Evolutionary conservation across 2,888 invertebrate species (phyloP).

Genomic region (Oligia latruncula): DNA sequence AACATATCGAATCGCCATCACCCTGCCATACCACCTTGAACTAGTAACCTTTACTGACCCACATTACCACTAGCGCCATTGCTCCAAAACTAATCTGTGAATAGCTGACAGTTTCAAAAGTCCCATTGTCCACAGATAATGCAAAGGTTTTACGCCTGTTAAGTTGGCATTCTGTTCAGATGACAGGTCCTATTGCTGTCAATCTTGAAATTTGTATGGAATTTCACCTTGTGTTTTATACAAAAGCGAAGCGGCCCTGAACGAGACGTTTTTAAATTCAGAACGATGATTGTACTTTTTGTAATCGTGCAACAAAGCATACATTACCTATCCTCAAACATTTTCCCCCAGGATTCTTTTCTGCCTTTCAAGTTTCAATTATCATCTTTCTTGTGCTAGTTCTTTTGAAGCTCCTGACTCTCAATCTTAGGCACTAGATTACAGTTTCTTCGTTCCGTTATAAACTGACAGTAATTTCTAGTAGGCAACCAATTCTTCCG

Average conservation of each 20-base stretch:
- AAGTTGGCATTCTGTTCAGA: slow-evolving; percentile 51
- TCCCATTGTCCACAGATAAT: slow-evolving; percentile 60
- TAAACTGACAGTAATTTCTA: not conserved
- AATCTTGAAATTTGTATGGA: slow-evolving; percentile 45
- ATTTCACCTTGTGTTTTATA: slow-evolving; percentile 25
- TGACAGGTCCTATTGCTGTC: slow-evolving; percentile 61
- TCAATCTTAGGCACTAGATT: not conserved
- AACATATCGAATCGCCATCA: slow-evolving; percentile 50
- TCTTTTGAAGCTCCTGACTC: not conserved
- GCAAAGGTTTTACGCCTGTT: slow-evolving; percentile 59
- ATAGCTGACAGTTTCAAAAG: slow-evolving; percentile 55
- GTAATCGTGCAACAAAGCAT: not conserved
- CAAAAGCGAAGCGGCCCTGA: slow-evolving; percentile 28
- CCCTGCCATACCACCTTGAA: slow-evolving; percentile 56
- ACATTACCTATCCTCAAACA: not conserved
- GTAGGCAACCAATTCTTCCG: not conserved
- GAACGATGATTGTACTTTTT: not conserved
- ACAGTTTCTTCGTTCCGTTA: too few species aligned
- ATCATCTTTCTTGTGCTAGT: not conserved
- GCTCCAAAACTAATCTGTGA: slow-evolving; percentile 58
- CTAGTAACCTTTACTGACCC: slow-evolving; percentile 65
- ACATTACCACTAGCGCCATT: slow-evolving; percentile 53
- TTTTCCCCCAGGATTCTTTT: not conserved
- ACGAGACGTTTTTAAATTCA: slow-evolving; percentile 1
- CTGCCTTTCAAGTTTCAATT: not conserved